phyloP scores from a whole-genome alignment of 1,140 invertebrate genomes.

The Drosophila sulfurigaster region DNA sequence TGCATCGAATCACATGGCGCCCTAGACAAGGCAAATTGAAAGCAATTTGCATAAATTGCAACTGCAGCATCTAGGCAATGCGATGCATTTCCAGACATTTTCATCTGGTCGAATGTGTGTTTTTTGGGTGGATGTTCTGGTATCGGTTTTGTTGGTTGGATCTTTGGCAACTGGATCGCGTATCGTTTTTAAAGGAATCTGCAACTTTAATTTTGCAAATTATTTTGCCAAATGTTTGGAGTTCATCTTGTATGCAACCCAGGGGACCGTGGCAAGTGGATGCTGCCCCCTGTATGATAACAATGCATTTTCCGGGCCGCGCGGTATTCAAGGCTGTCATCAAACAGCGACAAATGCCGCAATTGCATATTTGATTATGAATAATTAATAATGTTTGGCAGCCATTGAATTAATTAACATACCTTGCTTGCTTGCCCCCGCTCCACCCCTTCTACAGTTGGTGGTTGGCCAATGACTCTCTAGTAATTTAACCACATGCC shows the following conservation, averaged over 20 bases:
- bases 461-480: not conserved
- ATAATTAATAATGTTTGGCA: conserved; percentile 83
- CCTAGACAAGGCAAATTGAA: conserved; percentile 70
- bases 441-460: not conserved
- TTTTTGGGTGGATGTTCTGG: conserved; percentile 3
- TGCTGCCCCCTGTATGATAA: conserved; percentile 5
- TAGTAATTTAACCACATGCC: conserved; percentile 17
- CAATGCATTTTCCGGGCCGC: not conserved
- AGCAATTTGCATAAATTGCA: conserved; percentile 80
- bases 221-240: conserved; percentile 7
- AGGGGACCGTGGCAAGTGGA: conserved; percentile 11
- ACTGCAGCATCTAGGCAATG: not conserved
- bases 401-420: conserved; percentile 80
- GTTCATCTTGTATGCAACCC: conserved; percentile 47
- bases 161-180: conserved; percentile 36
- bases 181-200: not conserved
- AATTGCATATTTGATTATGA: conserved; percentile 84
- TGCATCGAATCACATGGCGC: conserved; percentile 43
- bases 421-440: conserved; percentile 32
- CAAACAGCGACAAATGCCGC: conserved; percentile 58
- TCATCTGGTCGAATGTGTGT: conserved; percentile 41
- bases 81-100: conserved; percentile 40
- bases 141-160: conserved; percentile 3
- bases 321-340: conserved; percentile 50
- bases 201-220: not conserved